These are phyloP conservation scores for Aviceda subcristata DNA, from an alignment of 2,113 vertebrate species.

Conservation along the genomic window DNA sequence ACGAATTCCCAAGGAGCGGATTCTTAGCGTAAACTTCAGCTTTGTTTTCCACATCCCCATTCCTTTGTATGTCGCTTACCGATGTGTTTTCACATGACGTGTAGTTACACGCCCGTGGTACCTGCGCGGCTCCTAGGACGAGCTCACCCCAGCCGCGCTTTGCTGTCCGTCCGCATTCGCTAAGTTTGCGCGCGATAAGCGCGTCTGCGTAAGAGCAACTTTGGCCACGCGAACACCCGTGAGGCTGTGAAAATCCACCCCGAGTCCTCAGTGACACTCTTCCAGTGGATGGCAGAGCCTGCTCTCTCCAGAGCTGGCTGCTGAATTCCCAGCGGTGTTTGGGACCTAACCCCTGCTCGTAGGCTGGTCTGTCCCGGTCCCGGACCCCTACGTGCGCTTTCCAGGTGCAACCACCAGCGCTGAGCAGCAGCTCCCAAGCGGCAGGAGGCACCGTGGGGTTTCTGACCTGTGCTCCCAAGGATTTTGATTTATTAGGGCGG, in stretches of 20 bases:
- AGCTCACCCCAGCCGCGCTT: fast-evolving
- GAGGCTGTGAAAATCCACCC: neutral
- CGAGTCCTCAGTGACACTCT: fast-evolving
- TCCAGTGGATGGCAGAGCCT: neutral
- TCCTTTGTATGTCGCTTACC: neutral
- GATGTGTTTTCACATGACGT: fast-evolving
- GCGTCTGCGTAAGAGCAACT: neutral
- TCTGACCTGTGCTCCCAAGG: fast-evolving
- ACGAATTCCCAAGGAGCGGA: neutral
- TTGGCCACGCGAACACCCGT: fast-evolving
- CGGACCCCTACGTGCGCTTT: fast-evolving
- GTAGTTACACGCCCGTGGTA: fast-evolving
- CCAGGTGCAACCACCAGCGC: no score
- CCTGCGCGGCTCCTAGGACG: neutral
- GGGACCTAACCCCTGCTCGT: neutral
- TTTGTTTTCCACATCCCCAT: neutral
- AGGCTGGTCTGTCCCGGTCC: no score
- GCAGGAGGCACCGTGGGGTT: no score
- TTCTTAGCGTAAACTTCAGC: neutral
- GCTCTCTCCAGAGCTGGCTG: neutral
- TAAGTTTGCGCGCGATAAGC: neutral
- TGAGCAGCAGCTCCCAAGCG: neutral
- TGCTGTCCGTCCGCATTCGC: neutral
- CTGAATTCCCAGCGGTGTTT: neutral
- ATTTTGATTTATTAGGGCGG: neutral